A percentile compares a stretch with the other conserved stretches of the same genome.
phyloP scores from a whole-genome alignment of 2,888 invertebrate genomes.

The Aromia moschata region DNA sequence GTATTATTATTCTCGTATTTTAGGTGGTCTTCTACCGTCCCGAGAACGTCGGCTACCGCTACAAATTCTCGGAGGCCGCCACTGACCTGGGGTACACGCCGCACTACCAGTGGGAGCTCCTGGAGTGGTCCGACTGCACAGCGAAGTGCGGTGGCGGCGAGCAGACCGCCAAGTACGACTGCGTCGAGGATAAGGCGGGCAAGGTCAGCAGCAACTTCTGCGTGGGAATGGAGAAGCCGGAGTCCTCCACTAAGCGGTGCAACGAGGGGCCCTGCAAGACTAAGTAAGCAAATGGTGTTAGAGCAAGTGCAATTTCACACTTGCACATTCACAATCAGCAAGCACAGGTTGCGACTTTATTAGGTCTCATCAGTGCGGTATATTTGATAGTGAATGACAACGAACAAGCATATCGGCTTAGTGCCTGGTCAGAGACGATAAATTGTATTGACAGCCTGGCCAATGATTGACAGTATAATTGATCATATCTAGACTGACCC shows the following conservation, averaged over 20 bases:
- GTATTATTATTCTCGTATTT: slow-evolving; percentile 1
- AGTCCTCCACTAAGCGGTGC: slow-evolving; percentile 61
- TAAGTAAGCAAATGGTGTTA: slow-evolving; percentile 59
- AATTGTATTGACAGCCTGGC: too few species aligned
- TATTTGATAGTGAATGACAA: too few species aligned
- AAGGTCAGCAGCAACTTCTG: slow-evolving; percentile 69
- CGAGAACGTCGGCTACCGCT: slow-evolving; percentile 69
- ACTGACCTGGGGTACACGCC: slow-evolving; percentile 65
- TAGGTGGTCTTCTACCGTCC: slow-evolving; percentile 60
- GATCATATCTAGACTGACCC: too few species aligned
- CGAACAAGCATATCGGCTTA: too few species aligned
- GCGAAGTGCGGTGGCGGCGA: slow-evolving; percentile 72
- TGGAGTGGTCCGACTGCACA: slow-evolving; percentile 72
- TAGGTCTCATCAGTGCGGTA: too few species aligned
- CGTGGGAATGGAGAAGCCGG: slow-evolving; percentile 60
- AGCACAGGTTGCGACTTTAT: too few species aligned
- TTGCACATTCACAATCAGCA: neutral
- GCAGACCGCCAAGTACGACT: slow-evolving; percentile 65
- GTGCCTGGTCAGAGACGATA: too few species aligned
- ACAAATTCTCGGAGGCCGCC: slow-evolving; percentile 70
- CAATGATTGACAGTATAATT: too few species aligned
- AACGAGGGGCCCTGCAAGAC: slow-evolving; percentile 64
- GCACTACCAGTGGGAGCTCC: slow-evolving; percentile 70
- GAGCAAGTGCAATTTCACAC: too few species aligned
- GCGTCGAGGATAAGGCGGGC: slow-evolving; percentile 71